Evolutionary conservation across 2,888 invertebrate species (phyloP).

Genomic region (Heliconius ethilla): DNA sequence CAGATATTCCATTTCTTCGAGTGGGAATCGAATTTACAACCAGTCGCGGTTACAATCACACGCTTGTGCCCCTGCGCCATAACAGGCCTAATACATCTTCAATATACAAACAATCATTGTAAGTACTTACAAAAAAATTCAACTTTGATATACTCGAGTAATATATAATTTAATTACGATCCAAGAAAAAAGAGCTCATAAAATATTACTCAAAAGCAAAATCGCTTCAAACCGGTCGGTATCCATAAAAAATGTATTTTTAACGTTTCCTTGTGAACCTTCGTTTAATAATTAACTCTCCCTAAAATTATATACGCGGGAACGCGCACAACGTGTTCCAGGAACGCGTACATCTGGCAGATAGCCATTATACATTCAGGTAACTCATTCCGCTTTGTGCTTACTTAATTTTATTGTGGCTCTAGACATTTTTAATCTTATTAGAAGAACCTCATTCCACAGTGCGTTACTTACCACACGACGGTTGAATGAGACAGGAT

Average conservation of each 20-base stretch:
- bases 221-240: background rate
- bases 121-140: background rate
- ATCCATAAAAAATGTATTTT: constrained; percentile 16
- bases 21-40: too few species aligned
- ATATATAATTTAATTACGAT: constrained; percentile 7
- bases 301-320: constrained; percentile 28
- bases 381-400: constrained; percentile 36
- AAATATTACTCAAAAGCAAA: constrained; percentile 16
- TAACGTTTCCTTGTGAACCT: constrained; percentile 17
- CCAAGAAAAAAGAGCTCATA: background rate
- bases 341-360: constrained; percentile 39
- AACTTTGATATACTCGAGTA: background rate
- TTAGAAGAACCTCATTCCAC: constrained; percentile 38
- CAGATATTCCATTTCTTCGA: too few species aligned
- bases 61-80: too few species aligned
- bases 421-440: constrained; percentile 43
- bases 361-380: constrained; percentile 39
- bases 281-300: constrained; percentile 31
- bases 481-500: constrained; percentile 32
- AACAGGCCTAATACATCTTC: background rate
- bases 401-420: constrained; percentile 41
- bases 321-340: constrained; percentile 24
- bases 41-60: too few species aligned
- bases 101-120: background rate
- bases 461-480: constrained; percentile 44